Conservation (phyloP, 2,113 vertebrate genomes). For the Upupa epops region DNA sequence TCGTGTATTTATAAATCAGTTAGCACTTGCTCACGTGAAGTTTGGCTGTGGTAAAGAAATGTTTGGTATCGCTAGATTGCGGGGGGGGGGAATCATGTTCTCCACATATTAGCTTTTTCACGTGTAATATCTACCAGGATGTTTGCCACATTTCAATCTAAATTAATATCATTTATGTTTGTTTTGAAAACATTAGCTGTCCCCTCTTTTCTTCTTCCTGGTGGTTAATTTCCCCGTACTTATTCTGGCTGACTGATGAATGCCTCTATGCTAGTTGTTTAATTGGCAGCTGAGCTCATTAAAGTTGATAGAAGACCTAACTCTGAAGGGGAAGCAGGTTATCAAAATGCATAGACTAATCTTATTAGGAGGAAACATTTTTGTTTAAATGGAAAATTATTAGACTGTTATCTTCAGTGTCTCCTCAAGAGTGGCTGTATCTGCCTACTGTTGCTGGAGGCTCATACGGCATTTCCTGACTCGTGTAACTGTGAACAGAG, state of each 20-base stretch:
- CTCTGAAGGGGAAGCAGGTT: not conserved
- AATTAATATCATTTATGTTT: slow-evolving; percentile 23
- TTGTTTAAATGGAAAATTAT: not conserved
- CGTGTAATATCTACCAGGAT: not conserved
- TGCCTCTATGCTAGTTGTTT: not conserved
- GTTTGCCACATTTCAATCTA: not conserved
- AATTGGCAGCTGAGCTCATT: slow-evolving; percentile 17
- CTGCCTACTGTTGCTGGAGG: not conserved
- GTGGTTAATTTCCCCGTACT: not conserved
- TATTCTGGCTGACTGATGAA: not conserved
- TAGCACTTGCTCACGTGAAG: not conserved
- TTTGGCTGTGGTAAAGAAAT: not conserved
- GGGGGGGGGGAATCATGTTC: not conserved
- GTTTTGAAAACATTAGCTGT: not conserved
- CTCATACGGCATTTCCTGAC: not conserved
- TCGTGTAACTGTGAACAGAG: not conserved
- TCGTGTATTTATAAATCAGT: not conserved
- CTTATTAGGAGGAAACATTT: slow-evolving; percentile 13
- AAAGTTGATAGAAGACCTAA: slow-evolving; percentile 1
- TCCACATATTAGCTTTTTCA: not conserved
- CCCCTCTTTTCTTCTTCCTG: not conserved
- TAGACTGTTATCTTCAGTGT: not conserved
- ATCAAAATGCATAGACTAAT: slow-evolving; percentile 17
- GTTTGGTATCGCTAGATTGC: not conserved
- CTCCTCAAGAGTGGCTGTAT: not conserved